phyloP scores from a whole-genome alignment of 1,140 invertebrate genomes.

The Archivesica marissinica region DNA sequence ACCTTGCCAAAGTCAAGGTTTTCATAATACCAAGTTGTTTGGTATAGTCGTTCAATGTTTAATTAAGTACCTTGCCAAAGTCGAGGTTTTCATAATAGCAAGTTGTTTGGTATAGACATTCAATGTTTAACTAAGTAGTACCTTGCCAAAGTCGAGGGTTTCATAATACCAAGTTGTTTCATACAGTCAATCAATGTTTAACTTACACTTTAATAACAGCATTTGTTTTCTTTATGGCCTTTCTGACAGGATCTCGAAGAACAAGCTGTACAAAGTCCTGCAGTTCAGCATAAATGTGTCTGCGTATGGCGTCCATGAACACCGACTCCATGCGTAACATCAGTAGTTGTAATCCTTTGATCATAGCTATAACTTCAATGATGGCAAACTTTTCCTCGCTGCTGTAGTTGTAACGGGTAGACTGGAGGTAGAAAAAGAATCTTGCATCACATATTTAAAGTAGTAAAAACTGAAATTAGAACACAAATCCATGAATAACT shows the following conservation, averaged over 20 bases:
- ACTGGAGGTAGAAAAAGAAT: constrained; percentile 84
- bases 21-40: too few relatives aligned
- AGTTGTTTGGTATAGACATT: too few relatives aligned
- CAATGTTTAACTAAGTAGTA: too few relatives aligned
- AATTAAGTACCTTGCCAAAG: too few relatives aligned
- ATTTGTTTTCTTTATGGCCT: constrained; percentile 99
- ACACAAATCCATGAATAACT: too few relatives aligned
- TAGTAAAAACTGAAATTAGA: too few relatives aligned
- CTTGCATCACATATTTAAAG: not conserved
- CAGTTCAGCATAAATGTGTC: constrained; percentile 97
- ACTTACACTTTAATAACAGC: constrained; percentile 94
- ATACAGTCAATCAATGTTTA: too few relatives aligned
- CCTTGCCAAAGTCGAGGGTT: too few relatives aligned
- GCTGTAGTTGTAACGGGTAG: constrained; percentile 98
- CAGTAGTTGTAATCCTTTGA: constrained; percentile 97
- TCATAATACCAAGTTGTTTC: too few relatives aligned
- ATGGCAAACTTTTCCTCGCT: constrained; percentile 99
- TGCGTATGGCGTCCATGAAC: constrained; percentile 97
- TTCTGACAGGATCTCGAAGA: constrained; percentile 95
- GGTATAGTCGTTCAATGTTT: too few relatives aligned
- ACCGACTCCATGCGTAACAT: constrained; percentile 99
- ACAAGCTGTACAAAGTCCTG: constrained; percentile 98
- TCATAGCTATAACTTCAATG: constrained; percentile 99
- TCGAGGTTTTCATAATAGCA: too few relatives aligned
- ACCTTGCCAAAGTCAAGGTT: too few relatives aligned